Percentiles rank a stretch among this genome's conserved stretches.
phyloP scores from a whole-genome alignment of 1,140 invertebrate species.

The Drosophila ficusphila region DNA sequence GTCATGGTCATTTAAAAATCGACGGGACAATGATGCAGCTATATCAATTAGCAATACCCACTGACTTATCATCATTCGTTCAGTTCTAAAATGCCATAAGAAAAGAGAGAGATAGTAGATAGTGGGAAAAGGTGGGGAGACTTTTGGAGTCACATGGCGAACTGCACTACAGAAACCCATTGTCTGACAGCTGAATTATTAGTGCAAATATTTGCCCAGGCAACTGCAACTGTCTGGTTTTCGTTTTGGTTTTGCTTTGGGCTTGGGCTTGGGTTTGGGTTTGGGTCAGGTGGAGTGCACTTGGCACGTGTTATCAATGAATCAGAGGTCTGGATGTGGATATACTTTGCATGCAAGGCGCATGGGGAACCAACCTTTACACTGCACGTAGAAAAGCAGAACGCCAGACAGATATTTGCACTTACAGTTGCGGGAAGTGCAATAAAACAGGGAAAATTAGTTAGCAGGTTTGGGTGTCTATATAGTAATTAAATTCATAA shows the following conservation, averaged over 20 bases:
- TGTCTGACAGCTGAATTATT: constrained; percentile 43
- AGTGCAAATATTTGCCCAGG: constrained; percentile 55
- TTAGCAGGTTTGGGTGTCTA: neutral
- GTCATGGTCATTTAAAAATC: constrained; percentile 17
- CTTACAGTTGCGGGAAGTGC: neutral
- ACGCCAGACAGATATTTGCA: constrained; percentile 8
- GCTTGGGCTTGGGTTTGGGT: constrained; percentile 8
- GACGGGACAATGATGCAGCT: constrained; percentile 20
- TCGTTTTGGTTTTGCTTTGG: constrained; percentile 13
- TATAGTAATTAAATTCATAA: too few species aligned
- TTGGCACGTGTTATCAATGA: constrained; percentile 65
- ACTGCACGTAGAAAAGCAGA: constrained; percentile 1
- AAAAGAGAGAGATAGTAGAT: neutral
- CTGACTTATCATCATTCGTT: constrained; percentile 24
- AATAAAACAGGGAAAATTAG: neutral
- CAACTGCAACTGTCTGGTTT: constrained; percentile 35
- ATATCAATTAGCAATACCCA: constrained; percentile 26
- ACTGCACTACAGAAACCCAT: constrained; percentile 28
- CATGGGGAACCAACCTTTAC: constrained; percentile 38
- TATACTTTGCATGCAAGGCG: constrained; percentile 48
- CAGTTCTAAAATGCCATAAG: constrained; percentile 1
- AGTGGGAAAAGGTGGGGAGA: neutral
- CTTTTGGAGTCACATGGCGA: constrained; percentile 30
- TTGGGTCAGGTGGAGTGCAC: constrained; percentile 34
- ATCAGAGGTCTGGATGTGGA: constrained; percentile 56